phyloP scores from a whole-genome alignment of 92 coral and sea anemone genomes.

The Palythoa grandis region DNA sequence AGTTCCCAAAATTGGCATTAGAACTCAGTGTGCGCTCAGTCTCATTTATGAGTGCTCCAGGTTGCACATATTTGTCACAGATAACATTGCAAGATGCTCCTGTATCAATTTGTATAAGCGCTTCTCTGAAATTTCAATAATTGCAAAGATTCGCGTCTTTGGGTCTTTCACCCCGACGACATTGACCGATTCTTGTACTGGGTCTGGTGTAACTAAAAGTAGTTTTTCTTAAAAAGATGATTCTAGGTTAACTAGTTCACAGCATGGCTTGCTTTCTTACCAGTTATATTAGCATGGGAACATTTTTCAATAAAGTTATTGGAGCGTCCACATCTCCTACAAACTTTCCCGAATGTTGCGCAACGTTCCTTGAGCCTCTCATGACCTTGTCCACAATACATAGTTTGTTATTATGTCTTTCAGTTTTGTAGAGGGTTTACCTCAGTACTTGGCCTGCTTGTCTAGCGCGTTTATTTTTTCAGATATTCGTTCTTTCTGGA shows the following conservation, averaged over 20 bases:
- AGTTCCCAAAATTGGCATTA: conserved; percentile 48
- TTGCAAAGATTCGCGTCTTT: not conserved
- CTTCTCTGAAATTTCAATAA: not conserved
- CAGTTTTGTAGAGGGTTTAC: not conserved
- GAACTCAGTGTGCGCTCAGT: conserved; percentile 17
- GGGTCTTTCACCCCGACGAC: not conserved
- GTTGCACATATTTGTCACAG: conserved; percentile 43
- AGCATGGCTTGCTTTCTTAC: not conserved
- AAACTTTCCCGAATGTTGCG: conserved; percentile 44
- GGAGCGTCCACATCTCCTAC: conserved; percentile 30
- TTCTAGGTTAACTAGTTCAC: conserved; percentile 19
- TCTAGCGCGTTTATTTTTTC: not conserved
- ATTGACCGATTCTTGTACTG: not conserved
- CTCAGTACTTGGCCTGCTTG: not conserved
- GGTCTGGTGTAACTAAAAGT: not conserved
- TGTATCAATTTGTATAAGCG: conserved; percentile 5
- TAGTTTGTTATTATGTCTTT: conserved; percentile 35
- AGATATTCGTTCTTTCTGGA: not conserved
- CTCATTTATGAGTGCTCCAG: conserved; percentile 36
- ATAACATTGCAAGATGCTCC: conserved; percentile 23
- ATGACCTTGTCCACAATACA: conserved; percentile 38
- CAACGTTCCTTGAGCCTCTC: conserved; percentile 32
- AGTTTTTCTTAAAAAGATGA: not conserved
- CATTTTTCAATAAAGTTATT: conserved; percentile 42
- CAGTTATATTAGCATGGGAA: not conserved